Evolutionary conservation across 2,888 invertebrate species (phyloP).

Genomic region (Habrosyne pyritoides): DNA sequence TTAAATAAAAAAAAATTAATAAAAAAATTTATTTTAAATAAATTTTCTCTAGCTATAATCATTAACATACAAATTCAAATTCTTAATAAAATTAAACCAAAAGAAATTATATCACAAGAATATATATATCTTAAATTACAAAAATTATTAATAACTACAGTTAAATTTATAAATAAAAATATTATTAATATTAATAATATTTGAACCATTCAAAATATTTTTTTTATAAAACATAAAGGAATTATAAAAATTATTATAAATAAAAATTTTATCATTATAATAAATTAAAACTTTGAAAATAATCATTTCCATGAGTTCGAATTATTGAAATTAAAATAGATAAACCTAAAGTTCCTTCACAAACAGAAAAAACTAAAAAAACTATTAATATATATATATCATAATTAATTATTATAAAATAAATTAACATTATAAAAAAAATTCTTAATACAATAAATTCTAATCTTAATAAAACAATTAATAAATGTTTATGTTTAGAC

Average conservation of each 20-base stretch:
- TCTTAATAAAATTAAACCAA: slow-evolving; percentile 81
- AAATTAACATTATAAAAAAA: slow-evolving; percentile 78
- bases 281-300: slow-evolving; percentile 83
- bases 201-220: slow-evolving; percentile 81
- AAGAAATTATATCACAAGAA: slow-evolving; percentile 80
- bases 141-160: slow-evolving; percentile 57
- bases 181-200: slow-evolving; percentile 75
- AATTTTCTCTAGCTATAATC: slow-evolving; percentile 81
- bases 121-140: slow-evolving; percentile 68
- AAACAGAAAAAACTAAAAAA: slow-evolving; percentile 85
- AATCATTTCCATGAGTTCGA: slow-evolving; percentile 86
- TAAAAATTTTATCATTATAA: slow-evolving; percentile 84
- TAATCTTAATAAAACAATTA: slow-evolving; percentile 83
- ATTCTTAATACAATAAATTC: slow-evolving; percentile 84
- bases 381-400: slow-evolving; percentile 83
- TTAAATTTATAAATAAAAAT: slow-evolving; percentile 75
- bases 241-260: slow-evolving; percentile 75
- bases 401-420: slow-evolving; percentile 70
- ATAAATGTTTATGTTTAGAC: slow-evolving; percentile 83
- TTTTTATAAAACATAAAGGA: slow-evolving; percentile 76
- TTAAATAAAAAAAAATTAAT: slow-evolving; percentile 78
- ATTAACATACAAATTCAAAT: slow-evolving; percentile 85
- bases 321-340: slow-evolving; percentile 85
- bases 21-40: slow-evolving; percentile 71
- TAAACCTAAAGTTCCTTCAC: slow-evolving; percentile 86